Conservation (phyloP, 2,797 vertebrate genomes). For the Poecilia wingei region DNA sequence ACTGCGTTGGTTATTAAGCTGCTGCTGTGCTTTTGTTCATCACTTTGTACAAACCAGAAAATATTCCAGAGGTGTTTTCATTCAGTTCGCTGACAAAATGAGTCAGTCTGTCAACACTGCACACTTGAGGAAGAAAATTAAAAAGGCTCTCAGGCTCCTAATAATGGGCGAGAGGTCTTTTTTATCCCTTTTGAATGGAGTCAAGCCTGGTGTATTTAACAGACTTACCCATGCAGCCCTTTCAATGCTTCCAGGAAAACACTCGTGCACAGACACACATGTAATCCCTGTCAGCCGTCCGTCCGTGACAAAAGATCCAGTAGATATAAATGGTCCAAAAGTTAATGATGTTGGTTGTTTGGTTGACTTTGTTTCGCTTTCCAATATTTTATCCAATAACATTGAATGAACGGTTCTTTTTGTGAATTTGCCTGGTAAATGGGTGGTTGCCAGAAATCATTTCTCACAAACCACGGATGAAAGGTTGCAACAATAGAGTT, state of each 20-base stretch:
- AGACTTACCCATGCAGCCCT: conserved; percentile 27
- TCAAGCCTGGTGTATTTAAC: conserved; percentile 52
- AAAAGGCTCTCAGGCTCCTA: conserved; percentile 51
- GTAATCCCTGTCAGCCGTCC: conserved; percentile 7
- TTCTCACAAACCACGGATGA: neutral
- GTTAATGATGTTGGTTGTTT: neutral
- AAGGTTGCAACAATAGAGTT: neutral
- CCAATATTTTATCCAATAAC: neutral
- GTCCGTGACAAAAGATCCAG: neutral
- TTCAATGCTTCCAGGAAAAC: conserved; percentile 33
- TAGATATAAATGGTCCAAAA: neutral
- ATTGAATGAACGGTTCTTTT: neutral
- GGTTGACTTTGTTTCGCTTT: neutral
- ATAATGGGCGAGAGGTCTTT: conserved; percentile 56
- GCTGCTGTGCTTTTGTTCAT: conserved; percentile 46
- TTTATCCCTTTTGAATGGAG: conserved; percentile 61
- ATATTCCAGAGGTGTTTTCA: conserved; percentile 41
- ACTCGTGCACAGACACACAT: conserved; percentile 10
- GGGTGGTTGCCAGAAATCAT: neutral
- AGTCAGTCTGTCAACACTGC: conserved; percentile 46
- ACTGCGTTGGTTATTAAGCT: conserved; percentile 43
- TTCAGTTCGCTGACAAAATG: conserved; percentile 56
- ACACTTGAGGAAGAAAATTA: conserved; percentile 26
- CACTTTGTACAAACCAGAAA: conserved; percentile 43
- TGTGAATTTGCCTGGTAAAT: neutral